Percentiles rank a stretch among this genome's conserved stretches.
phyloP scores from a whole-genome alignment of 2,888 invertebrate genomes.

The Bellardia pandia region DNA sequence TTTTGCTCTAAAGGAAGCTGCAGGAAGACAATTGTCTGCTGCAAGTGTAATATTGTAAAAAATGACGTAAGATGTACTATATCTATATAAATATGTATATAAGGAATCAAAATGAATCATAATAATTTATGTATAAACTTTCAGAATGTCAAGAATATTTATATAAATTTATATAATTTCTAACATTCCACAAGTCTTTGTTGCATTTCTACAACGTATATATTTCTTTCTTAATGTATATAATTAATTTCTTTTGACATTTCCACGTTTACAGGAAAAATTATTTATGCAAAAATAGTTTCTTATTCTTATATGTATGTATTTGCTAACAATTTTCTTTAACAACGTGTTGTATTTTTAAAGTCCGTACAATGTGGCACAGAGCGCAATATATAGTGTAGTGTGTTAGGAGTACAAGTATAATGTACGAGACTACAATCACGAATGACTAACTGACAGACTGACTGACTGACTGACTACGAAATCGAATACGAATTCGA shows the following conservation, averaged over 20 bases:
- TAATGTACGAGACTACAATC: neutral
- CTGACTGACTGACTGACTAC: neutral
- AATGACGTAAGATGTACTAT: too few relatives aligned
- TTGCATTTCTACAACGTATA: neutral
- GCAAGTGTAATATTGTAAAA: too few relatives aligned
- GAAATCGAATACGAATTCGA: neutral
- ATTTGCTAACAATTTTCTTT: neutral
- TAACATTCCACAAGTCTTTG: neutral
- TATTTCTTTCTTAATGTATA: neutral
- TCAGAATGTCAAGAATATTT: neutral
- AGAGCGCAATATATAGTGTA: slow-evolving; percentile 36
- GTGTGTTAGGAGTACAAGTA: slow-evolving; percentile 56
- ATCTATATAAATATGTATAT: too few relatives aligned
- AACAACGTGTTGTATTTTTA: neutral
- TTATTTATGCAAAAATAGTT: slow-evolving; percentile 51
- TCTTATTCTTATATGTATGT: neutral
- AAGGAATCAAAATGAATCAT: too few relatives aligned
- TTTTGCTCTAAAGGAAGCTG: too few relatives aligned
- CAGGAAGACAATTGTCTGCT: too few relatives aligned
- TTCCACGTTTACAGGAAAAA: slow-evolving; percentile 65
- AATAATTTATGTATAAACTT: too few relatives aligned
- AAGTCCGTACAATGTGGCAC: slow-evolving; percentile 9
- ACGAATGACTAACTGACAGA: too few relatives aligned
- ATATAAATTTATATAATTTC: too few relatives aligned
- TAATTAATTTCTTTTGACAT: slow-evolving; percentile 55